Base-by-base conservation (phyloP, 1,140 invertebrate genomes). In the Lepidurus couesii region DNA sequence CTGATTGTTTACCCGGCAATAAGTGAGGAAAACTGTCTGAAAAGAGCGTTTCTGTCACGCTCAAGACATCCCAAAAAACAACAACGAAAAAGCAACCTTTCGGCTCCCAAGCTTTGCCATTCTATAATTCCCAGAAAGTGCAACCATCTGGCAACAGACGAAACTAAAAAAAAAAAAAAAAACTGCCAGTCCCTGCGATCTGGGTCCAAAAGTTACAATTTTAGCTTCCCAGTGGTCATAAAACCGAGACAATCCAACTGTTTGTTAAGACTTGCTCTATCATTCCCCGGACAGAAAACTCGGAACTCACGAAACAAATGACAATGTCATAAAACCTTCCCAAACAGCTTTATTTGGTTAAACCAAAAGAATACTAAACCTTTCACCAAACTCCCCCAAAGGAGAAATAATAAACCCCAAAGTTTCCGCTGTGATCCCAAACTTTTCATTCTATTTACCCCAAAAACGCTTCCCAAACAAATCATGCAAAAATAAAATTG, bases 231-330 rank as follows among this genome's bases (percentile, higher is more conserved):
- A 65, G 13, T 65, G 53, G 13, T 65, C 53, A 65, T 65, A 65
- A 65, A 65, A 65, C 53, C 53, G 53, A 65, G 21, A 65, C 53
- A 65, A 65, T 65, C 53, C 53, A 65, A 65, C 8, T 65, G 53
- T 65, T 65, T 65, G 53, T 65, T 65, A 65, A 65, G 53, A 65
- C 53, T 65, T 65, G 53, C 53, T 65, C 53, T 13, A 65, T 65
- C 53, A 65, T 65, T 65, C 53, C 53, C 53, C 53, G 13, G 21
- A 65, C 53, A 65, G 53, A 65, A 65, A 65, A 65, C 8, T 65
- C 53, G 53, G 53, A 65, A 65, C 53, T 65, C 53, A 65, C 53
- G 53, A 65, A 65, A 65, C 53, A 65, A 65, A 65, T 65, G 53
- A 65, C 53, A 65, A 65, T 21, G 53, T 65, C 53, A 65, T n/a